A percentile compares a stretch with the other conserved stretches of the same genome.
These are phyloP conservation scores for Dasypolia templi DNA, from an alignment of 2,888 invertebrate genomes.

Conservation along the genomic window DNA sequence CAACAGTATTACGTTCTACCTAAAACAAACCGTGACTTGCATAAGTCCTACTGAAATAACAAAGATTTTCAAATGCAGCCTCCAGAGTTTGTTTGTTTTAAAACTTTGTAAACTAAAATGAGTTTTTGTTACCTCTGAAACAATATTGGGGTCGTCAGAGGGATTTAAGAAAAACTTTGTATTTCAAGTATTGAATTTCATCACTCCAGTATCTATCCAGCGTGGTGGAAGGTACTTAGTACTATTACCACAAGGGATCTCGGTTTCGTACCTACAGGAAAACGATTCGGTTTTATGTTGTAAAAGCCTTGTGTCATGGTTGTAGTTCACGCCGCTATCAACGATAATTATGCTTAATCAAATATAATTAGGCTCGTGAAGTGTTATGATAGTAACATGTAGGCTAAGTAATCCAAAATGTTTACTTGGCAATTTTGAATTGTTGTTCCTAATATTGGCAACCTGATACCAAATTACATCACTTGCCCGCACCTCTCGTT, in stretches of 20 bases:
- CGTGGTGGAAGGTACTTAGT: constrained; percentile 58
- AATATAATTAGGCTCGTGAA: constrained; percentile 39
- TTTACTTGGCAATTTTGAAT: constrained; percentile 10
- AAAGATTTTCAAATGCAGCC: constrained; percentile 66
- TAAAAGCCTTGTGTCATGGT: constrained; percentile 25
- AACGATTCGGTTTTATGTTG: constrained; percentile 37
- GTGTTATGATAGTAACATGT: constrained; percentile 17
- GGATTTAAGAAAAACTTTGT: constrained; percentile 63
- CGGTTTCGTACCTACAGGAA: constrained; percentile 62
- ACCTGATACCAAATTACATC: neutral
- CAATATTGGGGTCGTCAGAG: constrained; percentile 68
- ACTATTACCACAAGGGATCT: constrained; percentile 72
- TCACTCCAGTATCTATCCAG: constrained; percentile 41
- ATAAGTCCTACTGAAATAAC: constrained; percentile 63
- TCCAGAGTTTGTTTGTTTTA: constrained; percentile 71
- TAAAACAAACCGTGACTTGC: constrained; percentile 25
- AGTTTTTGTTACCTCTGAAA: constrained; percentile 75
- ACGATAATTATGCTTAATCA: constrained; percentile 54
- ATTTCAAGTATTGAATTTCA: constrained; percentile 61
- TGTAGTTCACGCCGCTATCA: constrained; percentile 35
- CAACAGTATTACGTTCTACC: constrained; percentile 19
- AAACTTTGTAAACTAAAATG: constrained; percentile 83
- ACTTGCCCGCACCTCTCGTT: neutral
- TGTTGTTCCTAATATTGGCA: neutral
- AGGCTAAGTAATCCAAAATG: constrained; percentile 20